A percentile compares a stretch with the other conserved stretches of the same genome.
Evolutionary conservation across 2,113 vertebrate species (phyloP).

Genomic region (Vombatus ursinus): DNA sequence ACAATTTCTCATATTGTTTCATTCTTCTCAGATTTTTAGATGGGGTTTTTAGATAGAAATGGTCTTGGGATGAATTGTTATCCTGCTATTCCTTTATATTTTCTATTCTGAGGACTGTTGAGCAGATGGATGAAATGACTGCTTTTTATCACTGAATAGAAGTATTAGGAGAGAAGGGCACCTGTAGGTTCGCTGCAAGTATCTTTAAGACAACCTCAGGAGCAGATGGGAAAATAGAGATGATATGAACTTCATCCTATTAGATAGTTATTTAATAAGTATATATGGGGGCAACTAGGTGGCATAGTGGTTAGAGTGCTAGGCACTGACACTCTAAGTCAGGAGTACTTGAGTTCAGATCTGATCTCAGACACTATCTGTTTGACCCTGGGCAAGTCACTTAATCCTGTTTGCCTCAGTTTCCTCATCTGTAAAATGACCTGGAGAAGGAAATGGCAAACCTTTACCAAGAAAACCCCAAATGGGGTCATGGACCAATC

Average conservation of each 20-base stretch:
- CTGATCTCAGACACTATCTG: background rate
- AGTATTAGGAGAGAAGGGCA: background rate
- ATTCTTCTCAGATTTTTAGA: background rate
- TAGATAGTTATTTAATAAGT: background rate
- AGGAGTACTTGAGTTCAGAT: background rate
- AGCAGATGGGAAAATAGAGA: background rate
- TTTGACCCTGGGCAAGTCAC: background rate
- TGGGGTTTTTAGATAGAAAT: background rate
- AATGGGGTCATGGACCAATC: too few relatives aligned
- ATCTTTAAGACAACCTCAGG: background rate
- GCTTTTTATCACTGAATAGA: background rate
- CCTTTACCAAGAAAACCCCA: background rate
- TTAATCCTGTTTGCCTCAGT: background rate
- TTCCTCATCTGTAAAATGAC: background rate
- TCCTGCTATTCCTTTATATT: background rate
- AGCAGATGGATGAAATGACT: background rate
- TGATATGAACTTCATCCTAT: background rate
- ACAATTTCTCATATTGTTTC: background rate
- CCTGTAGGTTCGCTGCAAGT: background rate
- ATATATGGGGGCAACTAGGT: background rate
- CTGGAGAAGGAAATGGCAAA: background rate
- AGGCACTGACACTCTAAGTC: too few relatives aligned
- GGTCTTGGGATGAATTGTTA: background rate
- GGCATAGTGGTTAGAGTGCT: background rate
- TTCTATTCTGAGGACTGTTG: background rate